phyloP scores from a whole-genome alignment of 1,140 invertebrate species.

The Pseudomyrmex sp. region DNA sequence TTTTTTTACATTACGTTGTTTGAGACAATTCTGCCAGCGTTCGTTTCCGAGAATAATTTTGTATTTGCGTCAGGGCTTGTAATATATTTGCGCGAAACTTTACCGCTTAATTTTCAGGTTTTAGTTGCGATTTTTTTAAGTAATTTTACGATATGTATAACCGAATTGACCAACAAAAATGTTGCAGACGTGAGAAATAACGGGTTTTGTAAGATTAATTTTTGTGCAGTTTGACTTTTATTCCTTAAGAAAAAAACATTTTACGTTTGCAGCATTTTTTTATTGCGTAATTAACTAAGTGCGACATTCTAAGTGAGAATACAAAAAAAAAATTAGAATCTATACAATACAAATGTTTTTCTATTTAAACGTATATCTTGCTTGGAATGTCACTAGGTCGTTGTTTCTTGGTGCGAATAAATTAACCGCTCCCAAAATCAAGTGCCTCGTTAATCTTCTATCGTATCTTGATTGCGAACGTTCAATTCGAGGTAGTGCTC shows the following conservation, averaged over 20 bases:
- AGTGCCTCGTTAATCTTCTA: too few relatives aligned
- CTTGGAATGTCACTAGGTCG: conserved; percentile 41
- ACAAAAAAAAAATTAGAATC: too few relatives aligned
- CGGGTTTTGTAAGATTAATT: neutral
- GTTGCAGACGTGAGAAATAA: neutral
- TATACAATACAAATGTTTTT: neutral
- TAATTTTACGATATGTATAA: neutral
- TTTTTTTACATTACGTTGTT: neutral
- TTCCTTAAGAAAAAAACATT: neutral
- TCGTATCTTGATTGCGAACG: neutral
- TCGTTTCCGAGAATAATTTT: neutral
- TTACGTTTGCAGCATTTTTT: too few relatives aligned
- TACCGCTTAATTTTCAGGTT: conserved; percentile 18
- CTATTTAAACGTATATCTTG: neutral
- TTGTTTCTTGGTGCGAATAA: conserved; percentile 49
- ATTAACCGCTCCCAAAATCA: neutral
- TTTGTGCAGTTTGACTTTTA: neutral
- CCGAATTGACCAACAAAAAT: neutral
- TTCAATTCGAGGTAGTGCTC: neutral
- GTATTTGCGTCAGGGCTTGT: neutral
- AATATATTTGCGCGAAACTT: neutral
- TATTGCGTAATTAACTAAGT: too few relatives aligned
- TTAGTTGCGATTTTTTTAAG: conserved; percentile 16
- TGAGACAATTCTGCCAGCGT: conserved; percentile 1
- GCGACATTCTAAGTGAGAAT: too few relatives aligned